Percentiles rank a stretch among this genome's conserved stretches.
Evolutionary conservation across 2,113 vertebrate genomes (phyloP).

Genomic region (Mionectes macconnelli): DNA sequence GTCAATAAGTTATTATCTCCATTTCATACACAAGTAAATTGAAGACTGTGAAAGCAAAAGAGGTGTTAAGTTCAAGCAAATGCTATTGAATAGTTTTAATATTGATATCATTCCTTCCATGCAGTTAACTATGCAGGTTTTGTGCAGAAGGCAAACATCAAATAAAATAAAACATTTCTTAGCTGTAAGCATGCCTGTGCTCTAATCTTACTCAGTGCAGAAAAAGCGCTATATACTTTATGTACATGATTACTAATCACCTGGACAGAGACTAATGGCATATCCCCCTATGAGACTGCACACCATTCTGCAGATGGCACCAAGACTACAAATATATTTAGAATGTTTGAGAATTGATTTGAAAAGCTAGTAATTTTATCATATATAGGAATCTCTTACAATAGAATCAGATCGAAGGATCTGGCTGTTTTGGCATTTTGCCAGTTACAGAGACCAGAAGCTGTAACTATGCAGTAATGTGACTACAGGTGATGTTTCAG

Average conservation of each 20-base stretch:
- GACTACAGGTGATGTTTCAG: neutral
- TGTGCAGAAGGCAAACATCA: neutral
- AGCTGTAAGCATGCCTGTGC: neutral
- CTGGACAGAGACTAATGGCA: neutral
- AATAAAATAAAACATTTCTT: neutral
- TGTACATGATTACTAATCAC: neutral
- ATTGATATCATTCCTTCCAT: neutral
- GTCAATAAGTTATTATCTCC: neutral
- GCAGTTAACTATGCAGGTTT: neutral
- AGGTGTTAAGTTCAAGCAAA: neutral
- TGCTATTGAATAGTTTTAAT: neutral
- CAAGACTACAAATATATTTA: neutral
- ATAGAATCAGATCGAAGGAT: neutral
- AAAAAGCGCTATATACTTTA: neutral
- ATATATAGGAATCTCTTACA: neutral
- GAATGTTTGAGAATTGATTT: neutral
- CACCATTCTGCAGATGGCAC: neutral
- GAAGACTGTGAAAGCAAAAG: neutral
- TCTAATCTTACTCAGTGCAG: neutral
- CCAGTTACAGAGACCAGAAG: neutral
- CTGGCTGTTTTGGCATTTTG: neutral
- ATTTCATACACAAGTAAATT: neutral
- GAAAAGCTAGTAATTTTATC: neutral
- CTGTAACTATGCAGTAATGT: neutral
- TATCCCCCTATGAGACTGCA: neutral